A percentile compares a stretch with the other conserved stretches of the same genome.
phyloP scores from a whole-genome alignment of 2,888 invertebrate species.

The Catocala fraxini region DNA sequence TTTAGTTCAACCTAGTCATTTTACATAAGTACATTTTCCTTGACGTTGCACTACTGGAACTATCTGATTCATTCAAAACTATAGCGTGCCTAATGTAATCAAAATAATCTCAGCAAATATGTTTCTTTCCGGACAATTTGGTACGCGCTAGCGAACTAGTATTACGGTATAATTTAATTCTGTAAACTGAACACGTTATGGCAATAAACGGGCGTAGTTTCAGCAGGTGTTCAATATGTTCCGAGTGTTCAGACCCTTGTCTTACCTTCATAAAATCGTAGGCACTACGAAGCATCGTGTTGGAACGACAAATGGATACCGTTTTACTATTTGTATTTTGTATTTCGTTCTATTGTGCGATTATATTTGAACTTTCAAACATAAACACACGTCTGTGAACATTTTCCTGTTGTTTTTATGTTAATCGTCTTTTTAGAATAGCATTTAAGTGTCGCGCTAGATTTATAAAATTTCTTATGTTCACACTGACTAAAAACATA shows the following conservation, averaged over 20 bases:
- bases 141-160: slow-evolving; percentile 2
- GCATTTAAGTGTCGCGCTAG: too few relatives aligned
- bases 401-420: background rate
- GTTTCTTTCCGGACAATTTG: slow-evolving; percentile 14
- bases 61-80: background rate
- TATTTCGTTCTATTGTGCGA: background rate
- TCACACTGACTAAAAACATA: too few relatives aligned
- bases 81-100: slow-evolving; percentile 7
- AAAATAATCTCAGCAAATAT: slow-evolving; percentile 12
- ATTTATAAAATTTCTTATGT: too few relatives aligned
- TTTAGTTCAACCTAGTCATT: too few relatives aligned
- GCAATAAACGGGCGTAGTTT: slow-evolving; percentile 30
- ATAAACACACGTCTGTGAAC: background rate
- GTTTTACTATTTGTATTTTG: background rate
- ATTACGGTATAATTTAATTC: slow-evolving; percentile 12
- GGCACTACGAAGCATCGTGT: background rate
- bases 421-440: too few relatives aligned
- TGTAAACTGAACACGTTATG: slow-evolving; percentile 33
- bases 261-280: background rate
- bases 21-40: too few relatives aligned
- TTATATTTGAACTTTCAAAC: too few relatives aligned
- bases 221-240: slow-evolving; percentile 18
- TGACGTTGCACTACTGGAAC: too few relatives aligned
- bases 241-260: slow-evolving; percentile 9
- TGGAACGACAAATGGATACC: background rate